Percentiles rank a stretch among this genome's conserved stretches.
phyloP scores from a whole-genome alignment of 2,113 vertebrate species.

The Scatophagus argus region DNA sequence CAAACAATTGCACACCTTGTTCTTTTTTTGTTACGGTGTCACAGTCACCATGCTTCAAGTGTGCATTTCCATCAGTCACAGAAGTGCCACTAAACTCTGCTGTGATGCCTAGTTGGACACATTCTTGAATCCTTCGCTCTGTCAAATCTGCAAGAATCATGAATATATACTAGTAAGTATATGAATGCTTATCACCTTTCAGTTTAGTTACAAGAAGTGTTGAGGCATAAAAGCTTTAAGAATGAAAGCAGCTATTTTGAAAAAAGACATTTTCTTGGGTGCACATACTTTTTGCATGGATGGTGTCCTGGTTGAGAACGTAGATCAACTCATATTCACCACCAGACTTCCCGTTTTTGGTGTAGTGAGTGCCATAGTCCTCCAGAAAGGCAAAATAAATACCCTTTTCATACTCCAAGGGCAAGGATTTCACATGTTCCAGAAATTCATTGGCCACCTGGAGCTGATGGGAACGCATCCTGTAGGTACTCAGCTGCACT shows the following conservation, averaged over 20 bases:
- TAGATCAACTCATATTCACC: conserved; percentile 92
- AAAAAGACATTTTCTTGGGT: neutral
- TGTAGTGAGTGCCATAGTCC: conserved; percentile 94
- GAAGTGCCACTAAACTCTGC: rapidly evolving
- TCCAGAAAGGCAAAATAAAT: conserved; percentile 93
- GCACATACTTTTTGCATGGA: conserved; percentile 80
- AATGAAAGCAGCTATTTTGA: too few species aligned
- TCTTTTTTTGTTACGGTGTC: rapidly evolving
- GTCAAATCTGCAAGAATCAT: conserved; percentile 81
- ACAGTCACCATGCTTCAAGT: conserved; percentile 31
- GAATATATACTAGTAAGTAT: too few species aligned
- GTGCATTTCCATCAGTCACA: rapidly evolving
- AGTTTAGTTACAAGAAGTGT: too few species aligned
- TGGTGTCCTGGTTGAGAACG: conserved; percentile 85
- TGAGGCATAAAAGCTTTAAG: too few species aligned
- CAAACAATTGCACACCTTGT: neutral
- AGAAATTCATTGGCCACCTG: conserved; percentile 84
- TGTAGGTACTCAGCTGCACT: conserved; percentile 88
- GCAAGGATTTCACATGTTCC: conserved; percentile 84
- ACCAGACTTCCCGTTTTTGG: conserved; percentile 86
- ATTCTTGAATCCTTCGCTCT: conserved; percentile 78
- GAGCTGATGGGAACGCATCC: conserved; percentile 83
- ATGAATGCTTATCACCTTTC: neutral
- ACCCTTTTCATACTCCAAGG: conserved; percentile 88
- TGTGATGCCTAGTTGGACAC: conserved; percentile 79